Evolutionary conservation across 2,888 invertebrate genomes (phyloP), one percentile per base, ranked within the genome.

Genomic region (Eledona agricola): DNA sequence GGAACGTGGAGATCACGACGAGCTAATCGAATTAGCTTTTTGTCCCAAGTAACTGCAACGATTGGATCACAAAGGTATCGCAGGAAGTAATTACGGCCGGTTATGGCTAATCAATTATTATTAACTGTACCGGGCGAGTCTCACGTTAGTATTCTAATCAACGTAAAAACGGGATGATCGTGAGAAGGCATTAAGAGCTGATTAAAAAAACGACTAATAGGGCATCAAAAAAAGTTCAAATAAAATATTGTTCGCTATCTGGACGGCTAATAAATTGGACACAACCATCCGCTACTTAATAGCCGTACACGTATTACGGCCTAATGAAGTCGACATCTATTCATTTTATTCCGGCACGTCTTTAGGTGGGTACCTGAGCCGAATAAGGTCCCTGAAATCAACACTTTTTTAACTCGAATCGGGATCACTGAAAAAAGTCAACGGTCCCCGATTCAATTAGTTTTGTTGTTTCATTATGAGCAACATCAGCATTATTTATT

Each of bases 41-140:
- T 40, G n/a, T n/a, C n/a, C 26, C 7, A 28, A 37, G 29, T 28
- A 40, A 12, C 1, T 11, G 38, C 23, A 46, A 45, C 42, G n/a
- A 53, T 49, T 42, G 28, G 53, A 53, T 42, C 22, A 45, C 37
- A 51, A 38, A 45, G 34, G 35, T 11, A 50, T 22, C 25, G 29
- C 54, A 50, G 55, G 55, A 56, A 56, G 43, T 42, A 46, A 51
- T 56, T 56, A 56, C 31, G 19, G 55, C 35, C 34, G 40, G 42
- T 47, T 47, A 56, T 46, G 37, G 46, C 49, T 50, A 54, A 54
- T 54, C 54, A 54, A 54, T 54, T 54, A 42, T 31, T 40, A 55
- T 35, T 45, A 56, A 56, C 50, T 54, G 50, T 54, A 54, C 46
- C 26, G 37, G 12, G 23, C 25, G 15, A 46, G 40, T 52, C 54